Base-by-base conservation (phyloP, 2,113 vertebrate species). In the Verasper variegatus region DNA sequence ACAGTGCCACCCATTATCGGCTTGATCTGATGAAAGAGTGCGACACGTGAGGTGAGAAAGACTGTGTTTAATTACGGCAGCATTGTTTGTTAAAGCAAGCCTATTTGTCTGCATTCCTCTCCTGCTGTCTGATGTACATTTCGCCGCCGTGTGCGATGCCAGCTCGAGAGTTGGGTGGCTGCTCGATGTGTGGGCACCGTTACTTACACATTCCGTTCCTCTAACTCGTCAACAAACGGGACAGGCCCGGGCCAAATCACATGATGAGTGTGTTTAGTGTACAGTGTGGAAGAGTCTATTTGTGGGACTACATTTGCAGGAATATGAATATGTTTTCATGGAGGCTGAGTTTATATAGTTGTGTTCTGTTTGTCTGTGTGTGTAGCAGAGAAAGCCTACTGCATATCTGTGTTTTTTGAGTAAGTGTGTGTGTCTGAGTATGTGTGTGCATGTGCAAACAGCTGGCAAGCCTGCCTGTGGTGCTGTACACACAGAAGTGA, bases 41-140 rank as follows among this genome's bases (percentile, higher is more conserved):
- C 1, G 64, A 84, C 76, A 72, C 37, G 52, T 37, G 77, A 85
- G 83, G 86, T 88, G 86, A 87, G 85, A 88, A 66, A 13, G 51
- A 66, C 52, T 9, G 35, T 27, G 60, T 76, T 83, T 86, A 92
- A 93, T 93, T 93, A 88, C 89, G 74, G 88, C 76, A 70, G 77
- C 84, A 87, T 90, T 92, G 91, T 92, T 94, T 68, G 78, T 78
- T 85, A 85, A 90, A 87, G 90, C 92, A 72, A 80, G 76, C 61
- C 91, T 90, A 82, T 94, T 92, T 90, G 92, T 90, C 81, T 90
- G 85, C 93, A 87, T 95, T 94, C 94, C 93, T 93, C 85, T 86
- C 89, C 88, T 79, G 90, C 93, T 88, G 89, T 92, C 92, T 71
- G 69, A 90, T 91, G 91, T 92, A 66, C 74, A 74, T 78, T 78